These are phyloP conservation scores for Sinocyclocheilus grahami DNA, from an alignment of 2,113 vertebrate genomes.

Conservation along the genomic window DNA sequence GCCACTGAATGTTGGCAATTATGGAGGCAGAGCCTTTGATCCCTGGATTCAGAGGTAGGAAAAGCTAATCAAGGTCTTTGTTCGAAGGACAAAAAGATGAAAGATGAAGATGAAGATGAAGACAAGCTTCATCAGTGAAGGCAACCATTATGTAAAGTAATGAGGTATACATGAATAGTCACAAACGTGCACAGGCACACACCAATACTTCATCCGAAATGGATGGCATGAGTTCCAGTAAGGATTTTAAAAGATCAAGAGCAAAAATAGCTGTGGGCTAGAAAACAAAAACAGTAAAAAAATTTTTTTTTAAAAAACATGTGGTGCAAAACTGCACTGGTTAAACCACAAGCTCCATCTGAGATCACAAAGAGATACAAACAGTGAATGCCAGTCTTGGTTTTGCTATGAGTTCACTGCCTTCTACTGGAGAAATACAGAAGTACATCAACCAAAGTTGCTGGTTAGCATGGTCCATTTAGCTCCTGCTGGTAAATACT, in stretches of 20 bases:
- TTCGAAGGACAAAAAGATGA: background rate
- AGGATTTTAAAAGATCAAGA: constrained; percentile 4
- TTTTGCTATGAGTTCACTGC: background rate
- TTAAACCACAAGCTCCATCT: constrained; percentile 1
- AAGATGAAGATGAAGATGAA: constrained; percentile 18
- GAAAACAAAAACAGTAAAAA: background rate
- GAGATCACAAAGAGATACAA: background rate
- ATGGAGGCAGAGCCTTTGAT: constrained; percentile 17
- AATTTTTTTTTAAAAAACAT: too few relatives aligned
- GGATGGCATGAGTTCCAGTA: background rate
- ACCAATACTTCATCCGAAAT: background rate
- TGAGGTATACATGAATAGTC: background rate
- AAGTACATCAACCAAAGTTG: background rate
- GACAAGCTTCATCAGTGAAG: background rate
- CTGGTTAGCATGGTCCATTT: background rate
- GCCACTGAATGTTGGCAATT: constrained; percentile 8
- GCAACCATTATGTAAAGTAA: constrained; percentile 20
- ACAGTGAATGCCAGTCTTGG: background rate
- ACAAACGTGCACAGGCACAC: background rate
- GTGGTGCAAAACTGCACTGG: background rate
- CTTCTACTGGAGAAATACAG: background rate
- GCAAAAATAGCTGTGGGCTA: background rate
- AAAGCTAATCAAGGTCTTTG: constrained; percentile 34
- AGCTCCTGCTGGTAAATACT: background rate
- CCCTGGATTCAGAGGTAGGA: background rate